Conservation (phyloP, 2,797 vertebrate genomes). For the Rhynchonycteris naso region DNA sequence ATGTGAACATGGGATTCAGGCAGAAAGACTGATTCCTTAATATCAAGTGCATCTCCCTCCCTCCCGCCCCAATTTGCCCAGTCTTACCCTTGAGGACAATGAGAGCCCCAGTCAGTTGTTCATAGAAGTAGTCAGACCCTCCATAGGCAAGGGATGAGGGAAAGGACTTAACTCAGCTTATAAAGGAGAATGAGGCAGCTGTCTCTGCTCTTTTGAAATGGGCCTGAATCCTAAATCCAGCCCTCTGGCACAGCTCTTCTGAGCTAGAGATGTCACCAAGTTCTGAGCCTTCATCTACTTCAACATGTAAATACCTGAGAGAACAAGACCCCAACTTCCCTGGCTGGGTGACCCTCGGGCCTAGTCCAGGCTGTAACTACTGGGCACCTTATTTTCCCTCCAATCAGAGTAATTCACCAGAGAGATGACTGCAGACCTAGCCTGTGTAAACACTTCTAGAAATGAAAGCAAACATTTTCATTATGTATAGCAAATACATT, state of each 20-base stretch:
- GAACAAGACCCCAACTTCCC: not conserved
- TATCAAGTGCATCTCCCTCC: not conserved
- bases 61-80: not conserved
- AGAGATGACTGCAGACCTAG: not conserved
- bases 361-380: no score
- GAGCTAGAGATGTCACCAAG: no score
- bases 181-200: not conserved
- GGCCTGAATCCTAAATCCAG: not conserved
- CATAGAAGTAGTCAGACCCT: not conserved
- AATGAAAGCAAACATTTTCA: not conserved
- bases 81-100: not conserved
- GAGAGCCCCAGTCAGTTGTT: not conserved
- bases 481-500: not conserved
- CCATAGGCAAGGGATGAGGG: not conserved
- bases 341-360: not conserved
- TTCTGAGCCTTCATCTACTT: not conserved
- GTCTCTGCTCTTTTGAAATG: not conserved
- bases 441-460: not conserved
- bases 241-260: not conserved
- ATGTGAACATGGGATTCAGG: not conserved
- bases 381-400: not conserved
- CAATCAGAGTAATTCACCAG: not conserved
- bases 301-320: not conserved
- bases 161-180: not conserved
- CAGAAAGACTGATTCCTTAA: not conserved